Base-by-base conservation (phyloP, 2,888 invertebrate species). In the Melinopterus prodromus region DNA sequence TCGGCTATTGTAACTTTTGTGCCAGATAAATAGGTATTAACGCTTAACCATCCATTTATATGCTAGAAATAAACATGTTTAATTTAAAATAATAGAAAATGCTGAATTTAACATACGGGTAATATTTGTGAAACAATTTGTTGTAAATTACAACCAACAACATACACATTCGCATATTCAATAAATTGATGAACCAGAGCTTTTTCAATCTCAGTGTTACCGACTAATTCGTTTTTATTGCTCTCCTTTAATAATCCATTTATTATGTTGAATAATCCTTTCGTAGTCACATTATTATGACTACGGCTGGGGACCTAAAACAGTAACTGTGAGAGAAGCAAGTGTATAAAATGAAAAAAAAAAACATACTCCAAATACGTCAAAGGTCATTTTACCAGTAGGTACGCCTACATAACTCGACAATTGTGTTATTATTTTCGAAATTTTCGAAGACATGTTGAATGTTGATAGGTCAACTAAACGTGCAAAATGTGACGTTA, bases 1-100 rank as follows among this genome's bases (percentile, higher is more conserved):
- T 96, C 96, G 7, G 95, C 93, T 70, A 95, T 89, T 0, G 94
- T 94, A 80, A 91, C 87, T 70, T 87, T 89, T 80, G 92, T 90
- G 0, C 92, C 91, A 26, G 92, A 91, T 78, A 94, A 89, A 86
- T 92, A 94, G 0, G 93, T 92, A 83, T 90, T 90, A 36, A 88
- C 88, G 80, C 88, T 86, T 36, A 94, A 89, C 6, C 90, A 87
- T 14, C 85, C 87, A 86, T 94, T 92, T 36, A 94, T 86, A 85
- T 93, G 93, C 89, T 92, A 82, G 78, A 90, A 90, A 75, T 26
- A 35, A 53, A 74, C 69, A 75, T 69, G 71, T 14, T 70, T 53
- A 16, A 71, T 15, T 72, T 35, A 16, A 14, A 53, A 70, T 78
- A 70, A 80, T 69, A 16, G 69, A 74, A 53, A 74, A 70, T 76